Conservation (phyloP, 2,888 invertebrate species). For the Noctua pronuba region DNA sequence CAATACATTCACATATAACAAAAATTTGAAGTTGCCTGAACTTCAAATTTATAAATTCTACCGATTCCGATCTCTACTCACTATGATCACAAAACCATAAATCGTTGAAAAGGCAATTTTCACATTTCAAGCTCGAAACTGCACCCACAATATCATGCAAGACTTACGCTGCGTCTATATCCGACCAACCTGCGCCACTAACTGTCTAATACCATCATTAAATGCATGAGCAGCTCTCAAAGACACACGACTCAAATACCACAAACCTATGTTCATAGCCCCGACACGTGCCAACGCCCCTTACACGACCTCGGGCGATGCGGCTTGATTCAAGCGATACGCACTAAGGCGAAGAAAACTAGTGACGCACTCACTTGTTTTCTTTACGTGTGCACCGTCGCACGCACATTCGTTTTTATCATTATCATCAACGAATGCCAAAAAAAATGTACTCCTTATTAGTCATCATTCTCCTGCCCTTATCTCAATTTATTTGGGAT, state of each 20-base stretch:
- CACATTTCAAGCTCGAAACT: background rate
- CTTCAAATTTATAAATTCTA: background rate
- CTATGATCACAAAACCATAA: background rate
- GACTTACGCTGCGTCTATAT: background rate
- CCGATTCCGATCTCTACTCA: background rate
- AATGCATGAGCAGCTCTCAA: conserved; percentile 53
- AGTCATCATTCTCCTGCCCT: background rate
- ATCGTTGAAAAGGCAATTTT: background rate
- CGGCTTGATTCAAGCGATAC: background rate
- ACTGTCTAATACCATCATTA: conserved; percentile 23
- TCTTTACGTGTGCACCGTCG: background rate
- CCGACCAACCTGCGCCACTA: background rate
- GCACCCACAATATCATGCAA: background rate
- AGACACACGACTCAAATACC: conserved; percentile 10
- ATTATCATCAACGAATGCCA: too few species aligned
- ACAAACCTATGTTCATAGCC: conserved; percentile 20
- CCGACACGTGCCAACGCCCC: conserved; percentile 3
- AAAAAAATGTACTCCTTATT: too few species aligned
- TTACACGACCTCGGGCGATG: background rate
- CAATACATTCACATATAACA: too few species aligned
- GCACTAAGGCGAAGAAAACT: background rate
- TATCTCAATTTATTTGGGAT: background rate
- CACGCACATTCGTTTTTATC: background rate
- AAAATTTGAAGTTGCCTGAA: too few species aligned
- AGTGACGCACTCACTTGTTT: background rate